Base-by-base conservation (phyloP, 2,113 vertebrate species). In the Calidris pugnax region DNA sequence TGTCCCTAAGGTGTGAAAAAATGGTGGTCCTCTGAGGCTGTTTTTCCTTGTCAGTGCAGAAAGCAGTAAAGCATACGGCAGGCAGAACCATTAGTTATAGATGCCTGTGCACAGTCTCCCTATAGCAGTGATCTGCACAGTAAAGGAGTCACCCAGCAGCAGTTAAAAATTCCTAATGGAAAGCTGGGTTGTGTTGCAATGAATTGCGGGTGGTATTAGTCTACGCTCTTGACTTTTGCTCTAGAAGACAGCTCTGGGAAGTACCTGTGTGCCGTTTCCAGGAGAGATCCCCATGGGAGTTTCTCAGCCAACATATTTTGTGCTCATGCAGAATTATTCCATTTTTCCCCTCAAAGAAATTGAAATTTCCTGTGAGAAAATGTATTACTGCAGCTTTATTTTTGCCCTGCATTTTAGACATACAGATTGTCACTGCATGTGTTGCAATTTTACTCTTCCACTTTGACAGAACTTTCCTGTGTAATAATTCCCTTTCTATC, bases 1-100 rank as follows among this genome's bases (percentile, higher is more conserved):
- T 71, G 12, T 57, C n/a, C 21, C 7, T 37, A n/a, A 47, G 7
- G 51, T 12, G 10, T 23, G 4, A 7, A 78, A 53, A 89, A 59
- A 45, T 22, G 5, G 5, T 28, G 3, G 4, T 27, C 16, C 7
- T 43, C 45, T 18, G 6, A 12, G 10, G 3, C 4, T 37, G 5
- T 45, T 89, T 51, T 45, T 15, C 7, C 14, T 62, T 62, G 30
- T 71, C 57, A 47, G 7, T 14, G 17, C 4, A 76, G 56, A 66
- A 50, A 39, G 28, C 8, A 87, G 24, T 57, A 75, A 90, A 84
- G 14, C 19, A 35, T 56, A 7, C 13, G 14, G 14, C 8, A 71
- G 21, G 47, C 6, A 71, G 28, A 48, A 59, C 22, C 11, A 18
- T 45, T 78, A 33, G 18, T n/a, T 60, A 78, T 5, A 75, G 47